phyloP scores from a whole-genome alignment of 2,797 vertebrate species.

The Lepus oiostolus region DNA sequence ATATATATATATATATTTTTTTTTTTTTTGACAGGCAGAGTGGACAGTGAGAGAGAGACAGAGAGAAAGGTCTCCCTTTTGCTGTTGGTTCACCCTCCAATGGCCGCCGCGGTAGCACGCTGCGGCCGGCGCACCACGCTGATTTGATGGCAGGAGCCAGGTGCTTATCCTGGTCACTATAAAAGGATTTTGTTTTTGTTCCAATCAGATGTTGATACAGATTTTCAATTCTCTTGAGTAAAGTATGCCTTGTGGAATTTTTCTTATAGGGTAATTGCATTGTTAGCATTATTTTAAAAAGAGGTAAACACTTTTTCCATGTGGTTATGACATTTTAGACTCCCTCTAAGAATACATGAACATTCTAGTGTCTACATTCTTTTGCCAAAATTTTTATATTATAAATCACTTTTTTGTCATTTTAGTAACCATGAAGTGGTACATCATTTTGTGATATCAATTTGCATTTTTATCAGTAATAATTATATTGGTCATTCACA shows the following conservation, averaged over 20 bases:
- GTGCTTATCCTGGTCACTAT: background rate
- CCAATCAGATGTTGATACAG: background rate
- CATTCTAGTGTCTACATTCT: background rate
- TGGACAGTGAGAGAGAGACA: too few species aligned
- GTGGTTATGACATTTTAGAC: background rate
- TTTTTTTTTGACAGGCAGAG: too few species aligned
- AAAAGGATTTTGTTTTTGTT: background rate
- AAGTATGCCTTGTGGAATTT: background rate
- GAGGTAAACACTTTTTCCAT: background rate
- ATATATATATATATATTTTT: too few species aligned
- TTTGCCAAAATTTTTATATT: background rate
- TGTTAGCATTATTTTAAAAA: background rate
- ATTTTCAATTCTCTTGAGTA: conserved; percentile 10
- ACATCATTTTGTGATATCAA: background rate
- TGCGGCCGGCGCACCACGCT: too few species aligned
- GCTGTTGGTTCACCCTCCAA: too few species aligned
- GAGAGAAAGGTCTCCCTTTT: too few species aligned
- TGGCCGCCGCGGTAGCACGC: too few species aligned
- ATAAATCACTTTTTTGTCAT: background rate
- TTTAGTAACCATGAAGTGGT: background rate
- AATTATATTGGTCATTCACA: background rate
- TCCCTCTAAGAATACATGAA: background rate
- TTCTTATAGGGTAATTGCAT: background rate
- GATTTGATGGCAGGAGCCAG: too few species aligned
- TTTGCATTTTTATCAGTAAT: background rate